phyloP scores from a whole-genome alignment of 37 sponge, comb jelly and placozoan species.

The Geodia barretti region DNA sequence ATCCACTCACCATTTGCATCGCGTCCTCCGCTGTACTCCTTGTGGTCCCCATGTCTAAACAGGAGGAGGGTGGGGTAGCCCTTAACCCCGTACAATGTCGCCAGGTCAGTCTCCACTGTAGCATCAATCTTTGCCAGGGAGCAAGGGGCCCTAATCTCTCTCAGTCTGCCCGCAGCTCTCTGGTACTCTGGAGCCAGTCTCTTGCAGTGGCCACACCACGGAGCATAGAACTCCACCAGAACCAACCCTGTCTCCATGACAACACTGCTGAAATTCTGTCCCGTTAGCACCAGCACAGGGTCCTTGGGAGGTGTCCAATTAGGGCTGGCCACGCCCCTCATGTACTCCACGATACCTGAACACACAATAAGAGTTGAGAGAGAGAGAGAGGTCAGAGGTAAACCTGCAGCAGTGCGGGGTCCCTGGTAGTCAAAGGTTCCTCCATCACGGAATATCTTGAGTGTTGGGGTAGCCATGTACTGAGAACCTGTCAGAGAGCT shows the following conservation, averaged over 20 bases:
- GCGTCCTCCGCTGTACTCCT: slow-evolving; percentile 58
- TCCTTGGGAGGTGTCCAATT: slow-evolving; percentile 69
- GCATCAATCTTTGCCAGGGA: slow-evolving; percentile 75
- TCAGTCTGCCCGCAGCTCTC: too few species aligned
- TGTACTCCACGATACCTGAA: slow-evolving; percentile 39
- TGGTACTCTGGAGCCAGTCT: slow-evolving; percentile 52
- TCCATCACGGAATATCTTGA: slow-evolving; percentile 30
- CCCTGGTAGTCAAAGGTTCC: slow-evolving; percentile 44
- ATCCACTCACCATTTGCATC: slow-evolving; percentile 42
- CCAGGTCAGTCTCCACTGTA: slow-evolving; percentile 51
- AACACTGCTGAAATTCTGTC: slow-evolving; percentile 63
- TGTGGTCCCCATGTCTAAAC: slow-evolving; percentile 63
- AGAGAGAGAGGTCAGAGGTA: neutral
- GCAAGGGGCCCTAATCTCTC: too few species aligned
- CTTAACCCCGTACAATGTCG: slow-evolving; percentile 46
- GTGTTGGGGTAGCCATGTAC: slow-evolving; percentile 17
- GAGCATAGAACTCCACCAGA: slow-evolving; percentile 92
- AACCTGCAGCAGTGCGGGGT: slow-evolving; percentile 18
- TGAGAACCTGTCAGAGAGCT: slow-evolving; percentile 20
- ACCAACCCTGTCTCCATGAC: slow-evolving; percentile 51
- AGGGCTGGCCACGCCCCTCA: slow-evolving; percentile 56
- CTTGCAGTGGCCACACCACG: slow-evolving; percentile 84
- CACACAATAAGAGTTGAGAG: neutral
- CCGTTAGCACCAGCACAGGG: slow-evolving; percentile 69
- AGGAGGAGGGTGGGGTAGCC: slow-evolving; percentile 70